Evolutionary conservation across 1,140 invertebrate species (phyloP).

Genomic region (Octopus bimaculoides): DNA sequence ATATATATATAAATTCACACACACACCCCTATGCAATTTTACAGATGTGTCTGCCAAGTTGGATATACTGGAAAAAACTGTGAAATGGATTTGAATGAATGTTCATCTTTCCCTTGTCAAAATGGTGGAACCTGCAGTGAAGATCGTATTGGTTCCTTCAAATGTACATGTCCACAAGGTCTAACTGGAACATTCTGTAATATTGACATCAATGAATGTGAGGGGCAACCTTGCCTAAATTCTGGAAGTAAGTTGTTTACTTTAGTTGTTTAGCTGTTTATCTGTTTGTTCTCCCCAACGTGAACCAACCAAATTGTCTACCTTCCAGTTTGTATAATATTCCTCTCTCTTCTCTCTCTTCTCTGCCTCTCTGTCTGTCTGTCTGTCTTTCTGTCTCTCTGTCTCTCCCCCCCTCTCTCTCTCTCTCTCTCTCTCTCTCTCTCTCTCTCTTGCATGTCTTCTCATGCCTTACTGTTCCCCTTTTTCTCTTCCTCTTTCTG

Average conservation of each 20-base stretch:
- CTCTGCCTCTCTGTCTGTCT: no score
- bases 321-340: no score
- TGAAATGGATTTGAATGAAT: constrained; percentile 38
- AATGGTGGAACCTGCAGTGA: constrained; percentile 38
- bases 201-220: constrained; percentile 38
- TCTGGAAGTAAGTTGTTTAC: background rate
- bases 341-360: no score
- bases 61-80: constrained; percentile 33
- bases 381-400: no score
- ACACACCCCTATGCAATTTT: background rate
- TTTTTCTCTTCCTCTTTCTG: no score
- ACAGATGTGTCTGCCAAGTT: constrained; percentile 29
- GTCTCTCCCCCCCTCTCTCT: background rate
- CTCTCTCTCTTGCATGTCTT: background rate
- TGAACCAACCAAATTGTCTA: no score
- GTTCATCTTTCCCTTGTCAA: constrained; percentile 40
- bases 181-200: constrained; percentile 39
- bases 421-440: background rate
- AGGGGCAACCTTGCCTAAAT: constrained; percentile 39
- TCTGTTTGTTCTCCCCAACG: no score
- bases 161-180: constrained; percentile 32
- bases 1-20: background rate
- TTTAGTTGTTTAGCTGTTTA: no score
- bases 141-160: constrained; percentile 47
- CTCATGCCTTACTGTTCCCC: background rate